Base-by-base conservation (phyloP, 2,113 vertebrate genomes). In the Ictalurus punctatus region DNA sequence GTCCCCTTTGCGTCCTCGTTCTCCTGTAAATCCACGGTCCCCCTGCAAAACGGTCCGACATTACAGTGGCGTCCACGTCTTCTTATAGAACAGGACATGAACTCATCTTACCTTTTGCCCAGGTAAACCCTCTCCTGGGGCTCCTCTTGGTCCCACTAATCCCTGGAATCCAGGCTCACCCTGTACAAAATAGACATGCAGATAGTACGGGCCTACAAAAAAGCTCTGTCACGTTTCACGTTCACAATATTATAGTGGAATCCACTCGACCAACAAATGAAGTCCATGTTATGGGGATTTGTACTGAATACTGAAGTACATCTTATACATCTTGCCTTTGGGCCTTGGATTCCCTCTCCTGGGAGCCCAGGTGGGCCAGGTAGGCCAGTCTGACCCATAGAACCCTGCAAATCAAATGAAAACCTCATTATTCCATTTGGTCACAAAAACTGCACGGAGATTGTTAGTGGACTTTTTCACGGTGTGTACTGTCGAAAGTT, bases 151-250 rank as follows among this genome's bases (percentile, higher is more conserved):
- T 67, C 97, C 98, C 1, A 92, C 83, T 59, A 94, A 84, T 44
- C 97, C 97, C 90, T 93, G 95, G 93, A 95, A 95, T 92, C 97
- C 97, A 92, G 94, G 90, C 37, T 97, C 96, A 65, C 98, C 98
- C 97, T 98, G 73, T 16, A 92, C 90, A 4, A 54, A 92, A 34
- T 12, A 89, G 0, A 4, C 37, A 37, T 25, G 58, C 9, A 14
- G 6, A 23, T 83, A 59, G 19, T 13, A 37, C 14, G 19, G 17
- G 30, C n/a, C 48, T 30, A 56, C 52, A 56, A 79, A 30, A 19
- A 1, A 81, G 6, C 78, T 54, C 14, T 7, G 19, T 81, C 52
- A 48, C 23, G 4, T 40, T 63, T 61, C 9, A 25, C 14, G 4
- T 67, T 71, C 40, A 34, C 4, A 71, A 34, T 44, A 71, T 40